phyloP scores from a whole-genome alignment of 2,888 invertebrate genomes.

The Seira ritae region DNA sequence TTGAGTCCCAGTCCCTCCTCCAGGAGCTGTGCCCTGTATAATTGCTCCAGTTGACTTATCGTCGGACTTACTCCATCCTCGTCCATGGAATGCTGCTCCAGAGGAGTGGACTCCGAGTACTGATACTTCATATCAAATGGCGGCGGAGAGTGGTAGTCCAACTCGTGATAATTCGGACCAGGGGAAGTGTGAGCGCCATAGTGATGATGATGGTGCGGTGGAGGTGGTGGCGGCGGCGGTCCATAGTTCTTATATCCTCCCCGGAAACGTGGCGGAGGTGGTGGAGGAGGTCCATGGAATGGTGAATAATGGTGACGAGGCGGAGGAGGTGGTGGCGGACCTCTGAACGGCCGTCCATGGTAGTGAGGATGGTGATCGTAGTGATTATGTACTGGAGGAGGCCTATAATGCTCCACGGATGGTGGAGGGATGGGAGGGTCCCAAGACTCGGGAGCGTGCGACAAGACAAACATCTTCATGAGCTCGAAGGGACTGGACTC shows the following conservation, averaged over 20 bases:
- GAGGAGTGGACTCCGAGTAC: conserved; percentile 52
- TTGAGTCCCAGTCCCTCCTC: conserved; percentile 53
- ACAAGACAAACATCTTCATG: conserved; percentile 63
- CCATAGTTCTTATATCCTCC: conserved; percentile 12
- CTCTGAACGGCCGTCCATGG: conserved; percentile 16
- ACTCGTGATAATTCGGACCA: conserved; percentile 20
- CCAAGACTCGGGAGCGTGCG: conserved; percentile 51
- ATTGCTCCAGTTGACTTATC: conserved; percentile 44
- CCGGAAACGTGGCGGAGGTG: background rate
- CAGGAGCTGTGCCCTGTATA: conserved; percentile 30
- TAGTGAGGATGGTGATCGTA: conserved; percentile 55
- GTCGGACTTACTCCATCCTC: conserved; percentile 46
- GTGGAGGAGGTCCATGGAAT: conserved; percentile 30
- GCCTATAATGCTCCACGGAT: conserved; percentile 67
- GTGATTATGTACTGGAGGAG: conserved; percentile 66
- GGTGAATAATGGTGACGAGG: conserved; percentile 22
- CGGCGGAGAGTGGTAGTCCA: conserved; percentile 37
- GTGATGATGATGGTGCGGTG: conserved; percentile 24
- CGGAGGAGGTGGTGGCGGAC: conserved; percentile 4
- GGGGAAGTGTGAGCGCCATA: background rate
- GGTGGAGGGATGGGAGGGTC: conserved; percentile 62
- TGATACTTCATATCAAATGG: conserved; percentile 56
- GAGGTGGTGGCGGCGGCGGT: conserved; percentile 39
- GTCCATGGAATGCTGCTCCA: conserved; percentile 38
- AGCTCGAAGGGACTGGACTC: conserved; percentile 71